Evolutionary conservation across 2,113 vertebrate genomes (phyloP), one percentile per base, ranked within the genome.

Genomic region (Labeo rohita): DNA sequence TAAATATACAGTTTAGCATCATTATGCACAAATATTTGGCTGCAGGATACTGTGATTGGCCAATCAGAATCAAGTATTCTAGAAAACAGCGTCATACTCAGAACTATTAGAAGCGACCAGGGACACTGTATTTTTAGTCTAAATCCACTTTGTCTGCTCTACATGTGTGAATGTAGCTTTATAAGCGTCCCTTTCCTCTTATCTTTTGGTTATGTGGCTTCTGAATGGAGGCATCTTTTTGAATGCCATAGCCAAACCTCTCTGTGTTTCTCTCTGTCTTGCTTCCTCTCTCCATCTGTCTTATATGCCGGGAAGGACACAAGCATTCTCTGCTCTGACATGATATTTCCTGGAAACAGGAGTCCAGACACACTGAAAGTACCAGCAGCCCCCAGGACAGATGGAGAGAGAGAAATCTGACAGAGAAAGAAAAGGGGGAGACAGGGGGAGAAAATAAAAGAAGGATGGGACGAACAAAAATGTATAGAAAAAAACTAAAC

Each of bases 401-500:
- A 88, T 88, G 87, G 92, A 89, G 91, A 93, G 92, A 92, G 92
- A 92, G 88, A 85, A 85, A 80, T 47, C 43, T 74, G 80, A 89
- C 86, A 88, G 85, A 85, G 89, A 89, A 90, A 87, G 68, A 89
- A 83, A 90, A 21, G 70, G 63, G 86, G 72, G 86, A 79, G 61
- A 84, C 52, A 56, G 76, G 66, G 76, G 88, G 36, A 82, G 61
- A 36, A 81, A 59, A 18, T 21, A 52, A 73, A 75, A 13, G 65
- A 39, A 65, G 11, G 21, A 28, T 16, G 78, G 39, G 78, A 65
- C n/a, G n/a, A n/a, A n/a, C n/a, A n/a, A n/a, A n/a, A n/a, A n/a
- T n/a, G n/a, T n/a, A n/a, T n/a, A n/a, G n/a, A n/a, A n/a, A n/a
- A n/a, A n/a, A n/a, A n/a, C n/a, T n/a, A n/a, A n/a, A n/a, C n/a